Evolutionary conservation across 2,797 vertebrate species (phyloP), one percentile per base, ranked within the genome.

Genomic region (Halcyon badia): DNA sequence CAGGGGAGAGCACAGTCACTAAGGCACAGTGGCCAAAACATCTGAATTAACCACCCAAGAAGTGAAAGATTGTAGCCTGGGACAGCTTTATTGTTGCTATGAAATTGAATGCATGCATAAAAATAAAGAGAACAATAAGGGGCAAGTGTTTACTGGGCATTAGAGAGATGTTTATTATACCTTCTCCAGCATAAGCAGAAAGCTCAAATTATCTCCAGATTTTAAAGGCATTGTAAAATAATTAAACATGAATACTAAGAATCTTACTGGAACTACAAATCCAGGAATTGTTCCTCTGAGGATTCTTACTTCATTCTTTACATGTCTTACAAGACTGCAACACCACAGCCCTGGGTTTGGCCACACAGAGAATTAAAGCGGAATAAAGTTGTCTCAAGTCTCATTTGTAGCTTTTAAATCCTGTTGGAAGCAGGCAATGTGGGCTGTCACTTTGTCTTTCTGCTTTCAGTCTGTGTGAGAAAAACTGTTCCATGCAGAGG

Each of bases 81-180:
- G 90, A 89, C 73, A 95, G 85, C 66, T 95, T 97, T 96, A 93
- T 91, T 89, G 81, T 95, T 81, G 71, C 97, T 96, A 93, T 97
- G 97, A 98, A 98, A 97, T 95, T 89, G 89, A 83, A 96, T 87
- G 91, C 96, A 93, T 93, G 15, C 90, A 96, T 98, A 93, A 96
- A 98, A 97, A 91, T 94, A 90, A 94, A 94, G 87, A 94, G 82
- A 85, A 96, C 77, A 90, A 91, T 89, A 92, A 94, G 73, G 54
- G 66, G 66, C 79, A 83, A 96, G 90, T 94, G 86, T 94, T 97
- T 97, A 95, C 76, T 92, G 64, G 77, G 92, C 95, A 90, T 96
- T 51, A 60, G 97, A 93, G 95, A 93, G 61, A 95, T 90, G 84
- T 97, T 97, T 96, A 97, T 97, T 97, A 90, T 94, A 93, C 96